These are phyloP conservation scores for Orycteropus afer DNA, from an alignment of 2,113 vertebrate genomes.

Conservation along the genomic window DNA sequence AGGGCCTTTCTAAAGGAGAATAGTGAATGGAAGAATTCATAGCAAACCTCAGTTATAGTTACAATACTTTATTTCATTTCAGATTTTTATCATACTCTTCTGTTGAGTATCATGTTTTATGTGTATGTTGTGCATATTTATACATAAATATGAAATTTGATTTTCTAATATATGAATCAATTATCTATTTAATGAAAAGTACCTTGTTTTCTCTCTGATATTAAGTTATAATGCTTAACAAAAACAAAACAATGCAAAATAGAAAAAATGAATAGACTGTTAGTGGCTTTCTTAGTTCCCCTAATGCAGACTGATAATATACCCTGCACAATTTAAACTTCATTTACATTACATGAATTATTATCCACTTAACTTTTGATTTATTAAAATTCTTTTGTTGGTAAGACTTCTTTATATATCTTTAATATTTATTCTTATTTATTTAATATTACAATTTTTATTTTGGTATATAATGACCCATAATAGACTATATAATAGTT, in stretches of 20 bases:
- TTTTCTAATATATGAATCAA: not conserved
- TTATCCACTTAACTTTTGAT: not conserved
- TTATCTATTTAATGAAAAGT: not conserved
- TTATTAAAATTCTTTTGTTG: not conserved
- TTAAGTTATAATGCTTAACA: not conserved
- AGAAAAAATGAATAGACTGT: not conserved
- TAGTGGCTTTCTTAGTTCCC: not conserved
- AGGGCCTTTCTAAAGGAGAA: not conserved
- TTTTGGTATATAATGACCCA: not conserved
- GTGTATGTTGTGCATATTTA: not conserved
- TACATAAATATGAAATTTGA: not conserved
- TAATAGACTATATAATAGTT: not conserved
- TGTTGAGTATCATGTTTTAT: not conserved
- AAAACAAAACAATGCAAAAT: not conserved
- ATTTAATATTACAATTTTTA: not conserved
- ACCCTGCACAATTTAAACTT: not conserved
- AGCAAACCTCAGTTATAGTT: not conserved
- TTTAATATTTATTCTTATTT: not conserved
- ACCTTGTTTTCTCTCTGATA: not conserved
- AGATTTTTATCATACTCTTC: not conserved
- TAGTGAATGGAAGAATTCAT: not conserved
- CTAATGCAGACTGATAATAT: not conserved
- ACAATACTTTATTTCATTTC: conserved; percentile 23
- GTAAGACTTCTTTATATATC: accelerated
- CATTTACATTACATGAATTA: not conserved